Evolutionary conservation across 2,797 vertebrate genomes (phyloP).

Genomic region (Telmatherina bonti): DNA sequence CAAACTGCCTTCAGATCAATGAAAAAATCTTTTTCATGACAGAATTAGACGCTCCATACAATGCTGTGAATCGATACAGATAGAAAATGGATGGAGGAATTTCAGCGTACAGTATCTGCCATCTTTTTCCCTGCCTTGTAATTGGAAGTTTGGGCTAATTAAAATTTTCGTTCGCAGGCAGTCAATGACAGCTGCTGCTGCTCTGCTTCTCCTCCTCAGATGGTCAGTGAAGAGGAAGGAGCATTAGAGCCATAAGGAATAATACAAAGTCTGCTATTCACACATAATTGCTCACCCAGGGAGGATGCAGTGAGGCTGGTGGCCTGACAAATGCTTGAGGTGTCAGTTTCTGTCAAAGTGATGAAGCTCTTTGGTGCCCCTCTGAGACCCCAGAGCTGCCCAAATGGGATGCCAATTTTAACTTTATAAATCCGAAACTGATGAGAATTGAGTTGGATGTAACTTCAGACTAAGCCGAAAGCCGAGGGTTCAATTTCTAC

Average conservation of each 20-base stretch:
- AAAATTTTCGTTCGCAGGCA: slow-evolving; percentile 68
- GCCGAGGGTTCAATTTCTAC: slow-evolving; percentile 61
- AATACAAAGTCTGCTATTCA: slow-evolving; percentile 79
- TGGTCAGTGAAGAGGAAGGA: slow-evolving; percentile 72
- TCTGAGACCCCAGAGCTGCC: slow-evolving; percentile 63
- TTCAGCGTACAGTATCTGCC: slow-evolving; percentile 41
- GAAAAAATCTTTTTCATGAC: slow-evolving; percentile 68
- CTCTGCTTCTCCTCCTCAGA: slow-evolving; percentile 63
- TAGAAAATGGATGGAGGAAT: slow-evolving; percentile 43
- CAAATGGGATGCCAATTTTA: slow-evolving; percentile 75
- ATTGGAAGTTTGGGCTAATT: slow-evolving; percentile 73
- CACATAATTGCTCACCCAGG: slow-evolving; percentile 86
- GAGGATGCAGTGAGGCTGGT: slow-evolving; percentile 78
- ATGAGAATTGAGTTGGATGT: slow-evolving; percentile 71
- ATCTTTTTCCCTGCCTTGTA: slow-evolving; percentile 47
- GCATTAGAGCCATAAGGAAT: slow-evolving; percentile 79
- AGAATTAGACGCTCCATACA: slow-evolving; percentile 47
- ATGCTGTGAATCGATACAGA: slow-evolving; percentile 39
- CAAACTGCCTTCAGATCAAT: slow-evolving; percentile 57
- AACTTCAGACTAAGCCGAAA: slow-evolving; percentile 59
- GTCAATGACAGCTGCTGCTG: slow-evolving; percentile 54
- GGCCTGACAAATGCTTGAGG: slow-evolving; percentile 71
- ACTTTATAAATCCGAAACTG: slow-evolving; percentile 77
- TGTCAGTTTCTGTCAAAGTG: slow-evolving; percentile 83
- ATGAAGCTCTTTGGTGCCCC: slow-evolving; percentile 78